Evolutionary conservation across 2,797 vertebrate genomes (phyloP).

Genomic region (Dicrostonyx torquatus): DNA sequence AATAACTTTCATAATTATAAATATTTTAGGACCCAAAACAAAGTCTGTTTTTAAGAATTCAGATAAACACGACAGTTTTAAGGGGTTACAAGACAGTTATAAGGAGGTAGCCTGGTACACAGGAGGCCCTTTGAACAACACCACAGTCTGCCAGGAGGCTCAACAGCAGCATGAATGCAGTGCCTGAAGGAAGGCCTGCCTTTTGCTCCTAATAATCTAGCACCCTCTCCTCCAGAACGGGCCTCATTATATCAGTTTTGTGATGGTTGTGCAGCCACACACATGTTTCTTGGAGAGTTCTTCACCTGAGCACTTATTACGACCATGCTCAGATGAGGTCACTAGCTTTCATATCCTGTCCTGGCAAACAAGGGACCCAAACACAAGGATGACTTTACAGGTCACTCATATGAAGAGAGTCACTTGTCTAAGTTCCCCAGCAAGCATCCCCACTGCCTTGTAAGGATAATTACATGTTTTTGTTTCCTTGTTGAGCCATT

Average conservation of each 20-base stretch:
- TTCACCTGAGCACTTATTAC: neutral
- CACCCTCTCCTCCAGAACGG: neutral
- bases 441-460: neutral
- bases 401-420: neutral
- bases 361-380: neutral
- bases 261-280: neutral
- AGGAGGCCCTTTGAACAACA: accelerated
- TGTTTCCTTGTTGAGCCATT: constrained; percentile 12
- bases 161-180: neutral
- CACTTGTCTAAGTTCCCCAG: neutral
- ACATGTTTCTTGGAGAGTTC: neutral
- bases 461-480: neutral
- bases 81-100: neutral
- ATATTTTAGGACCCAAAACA: neutral
- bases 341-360: neutral
- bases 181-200: neutral
- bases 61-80: neutral
- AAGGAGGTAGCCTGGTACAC: neutral
- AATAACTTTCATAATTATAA: constrained; percentile 13
- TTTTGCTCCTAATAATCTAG: neutral
- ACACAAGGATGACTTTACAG: neutral
- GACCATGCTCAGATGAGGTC: neutral
- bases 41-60: constrained; percentile 15
- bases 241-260: neutral
- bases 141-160: neutral